Base-by-base conservation (phyloP, 2,113 vertebrate species). In the Dipodomys spectabilis region DNA sequence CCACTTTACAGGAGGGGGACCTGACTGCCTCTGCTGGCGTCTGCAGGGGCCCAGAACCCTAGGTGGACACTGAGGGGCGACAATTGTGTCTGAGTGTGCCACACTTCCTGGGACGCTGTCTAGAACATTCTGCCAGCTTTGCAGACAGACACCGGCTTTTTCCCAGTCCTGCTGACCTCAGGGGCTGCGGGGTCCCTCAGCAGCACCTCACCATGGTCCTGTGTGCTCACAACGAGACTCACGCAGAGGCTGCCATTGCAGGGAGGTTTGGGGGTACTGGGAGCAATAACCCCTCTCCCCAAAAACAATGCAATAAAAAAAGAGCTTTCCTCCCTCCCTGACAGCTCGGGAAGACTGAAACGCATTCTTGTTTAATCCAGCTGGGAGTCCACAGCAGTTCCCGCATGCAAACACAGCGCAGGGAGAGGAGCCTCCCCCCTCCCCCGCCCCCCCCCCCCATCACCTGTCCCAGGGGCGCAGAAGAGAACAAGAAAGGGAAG, bases 141-240 rank as follows among this genome's bases (percentile, higher is more conserved):
- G 9, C 1, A 11, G 1, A 11, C 13, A 1, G 13, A 2, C 30
- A 32, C 5, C 11, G 2, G 2, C 35, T 0, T 5, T 23, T 23
- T 15, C 64, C 6, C 0, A 0, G 7, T 3, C 1, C 15, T 0
- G 2, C 8, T 39, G 27, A 72, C 13, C 5, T 0, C 3, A 1
- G 60, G 73, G 57, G 23, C 44, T 23, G 15, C 18, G 7, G 1
- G 1, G 35, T 60, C 85, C 7, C 2, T 2, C 67, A 4, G 28
- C 15, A 30, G 49, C 20, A 16, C 7, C 45, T 32, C 45, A 23
- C 35, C 81, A 44, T 7, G 1, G 22, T 16, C 35, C 2, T 71
- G 28, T 32, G 45, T 39, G 2, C 39, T 45, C 27, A 68, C 6
- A 12, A 5, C 49, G 49, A 45, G 44, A 67, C 2, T 64, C 25